Evolutionary conservation across 2,113 vertebrate genomes (phyloP), one percentile per base, ranked within the genome.

Genomic region (Otis tarda): DNA sequence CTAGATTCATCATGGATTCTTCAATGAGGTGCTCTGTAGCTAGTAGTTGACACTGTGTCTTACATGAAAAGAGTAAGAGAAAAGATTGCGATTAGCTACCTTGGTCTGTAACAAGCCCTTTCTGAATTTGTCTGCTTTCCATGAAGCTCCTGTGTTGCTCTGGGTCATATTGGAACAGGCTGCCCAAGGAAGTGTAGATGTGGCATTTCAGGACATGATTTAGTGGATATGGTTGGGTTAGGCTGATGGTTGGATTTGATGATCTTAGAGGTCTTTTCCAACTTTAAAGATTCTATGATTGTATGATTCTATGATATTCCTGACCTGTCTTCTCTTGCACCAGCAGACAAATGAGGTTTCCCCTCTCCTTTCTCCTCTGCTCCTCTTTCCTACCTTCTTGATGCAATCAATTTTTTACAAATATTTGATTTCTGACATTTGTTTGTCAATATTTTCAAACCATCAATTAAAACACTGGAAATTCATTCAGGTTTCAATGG

Each of bases 101-200:
- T 70, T 50, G 59, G 24, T 8, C 41, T 83, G 10, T 73, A 83
- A 60, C 14, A 68, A 69, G 7, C 2, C 13, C 2, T 63, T 13
- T 83, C 49, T 37, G 33, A 65, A 65, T 86, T 2, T 83, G 21
- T 4, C n/a, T 82, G 50, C 30, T 82, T 88, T 87, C 70, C 30
- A 25, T 19, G 2, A 47, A 69, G 28, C 11, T 90, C 35, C 28
- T 53, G 0, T 37, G 31, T 23, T 0, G 0, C 19, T 31, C 31
- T 69, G n/a, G 23, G 10, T 65, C 65, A n/a, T 43, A 43, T 43
- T 43, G 41, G 41, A 43, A 43, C 41, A 43, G 41, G 41, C 41
- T 43, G 41, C 41, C 41, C 41, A 43, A 43, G 41, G 41, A 43
- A 43, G 41, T 43, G 41, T 43, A 43, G 41, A 43, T 43, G 41